Base-by-base conservation (phyloP, 2,113 vertebrate species). In the Pholis gunnellus region DNA sequence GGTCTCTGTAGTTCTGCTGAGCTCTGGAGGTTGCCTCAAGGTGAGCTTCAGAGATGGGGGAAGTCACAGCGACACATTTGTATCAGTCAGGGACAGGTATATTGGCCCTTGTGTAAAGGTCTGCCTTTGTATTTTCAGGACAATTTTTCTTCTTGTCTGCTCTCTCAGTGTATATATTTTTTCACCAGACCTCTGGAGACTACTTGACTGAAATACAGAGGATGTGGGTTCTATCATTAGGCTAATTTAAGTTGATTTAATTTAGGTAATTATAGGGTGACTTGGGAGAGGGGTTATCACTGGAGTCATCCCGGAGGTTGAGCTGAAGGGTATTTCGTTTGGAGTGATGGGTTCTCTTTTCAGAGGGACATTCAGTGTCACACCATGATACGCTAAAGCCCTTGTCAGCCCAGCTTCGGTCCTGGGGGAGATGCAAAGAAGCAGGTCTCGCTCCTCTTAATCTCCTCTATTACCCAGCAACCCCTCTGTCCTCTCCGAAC, bases 401-500 rank as follows among this genome's bases (percentile, higher is more conserved):
- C 31, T 67, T 29, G 68, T 82, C 29, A 22, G 46, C 25, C 54
- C 54, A 17, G n/a, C 25, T 1, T 46, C 80, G 46, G 79, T 84
- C 82, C 79, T 46, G 25, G 18, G 27, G 82, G 75, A 79, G 72
- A 72, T 74, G 29, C 75, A 72, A 65, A 71, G 73, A 78, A 72
- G 70, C 40, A 44, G 72, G 64, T 38, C 65, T 70, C 74, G 64
- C 81, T 80, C 69, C 34, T 78, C 71, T 67, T 86, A 83, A 83
- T 89, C 82, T 86, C 70, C 85, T 92, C 56, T 79, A 87, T 78
- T 83, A 83, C 75, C 86, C 66, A 82, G 70, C 85, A 84, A 78
- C 66, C 74, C 67, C 31, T 86, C 82, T 87, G 86, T 89, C 84
- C 89, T 86, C 79, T 89, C 85, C 14, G 63, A 87, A 89, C 88